A percentile compares a stretch with the other conserved stretches of the same genome.
Evolutionary conservation across 2,888 invertebrate species (phyloP).

Genomic region (Polymixis lichenea): DNA sequence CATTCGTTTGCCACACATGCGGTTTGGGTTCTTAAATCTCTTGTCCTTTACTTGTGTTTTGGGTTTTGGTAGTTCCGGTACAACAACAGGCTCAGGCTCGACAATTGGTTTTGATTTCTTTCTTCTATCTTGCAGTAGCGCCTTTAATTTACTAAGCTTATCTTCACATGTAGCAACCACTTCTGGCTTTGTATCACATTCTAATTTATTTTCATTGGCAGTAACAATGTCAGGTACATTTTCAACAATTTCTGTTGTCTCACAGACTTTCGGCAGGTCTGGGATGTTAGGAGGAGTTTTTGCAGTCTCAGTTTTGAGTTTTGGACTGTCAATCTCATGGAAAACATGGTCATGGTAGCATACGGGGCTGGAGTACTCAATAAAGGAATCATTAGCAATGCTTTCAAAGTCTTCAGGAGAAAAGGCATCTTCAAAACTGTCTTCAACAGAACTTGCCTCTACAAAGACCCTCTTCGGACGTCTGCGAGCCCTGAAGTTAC

Average conservation of each 20-base stretch:
- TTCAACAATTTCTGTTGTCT: slow-evolving; percentile 69
- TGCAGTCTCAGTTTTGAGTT: slow-evolving; percentile 72
- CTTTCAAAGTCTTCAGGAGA: slow-evolving; percentile 79
- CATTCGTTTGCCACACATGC: slow-evolving; percentile 70
- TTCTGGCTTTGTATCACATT: slow-evolving; percentile 63
- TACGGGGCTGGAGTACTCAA: slow-evolving; percentile 75
- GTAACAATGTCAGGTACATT: slow-evolving; percentile 57
- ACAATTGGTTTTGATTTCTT: slow-evolving; percentile 59
- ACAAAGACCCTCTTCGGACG: slow-evolving; percentile 77
- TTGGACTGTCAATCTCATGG: slow-evolving; percentile 73
- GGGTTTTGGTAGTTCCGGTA: slow-evolving; percentile 27
- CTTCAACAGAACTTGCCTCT: slow-evolving; percentile 79
- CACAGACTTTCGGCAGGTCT: slow-evolving; percentile 35
- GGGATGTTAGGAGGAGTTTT: slow-evolving; percentile 44
- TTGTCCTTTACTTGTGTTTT: slow-evolving; percentile 72
- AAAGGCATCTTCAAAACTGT: slow-evolving; percentile 84
- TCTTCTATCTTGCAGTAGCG: slow-evolving; percentile 74
- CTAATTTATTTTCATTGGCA: slow-evolving; percentile 38
- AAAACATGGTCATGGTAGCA: slow-evolving; percentile 72
- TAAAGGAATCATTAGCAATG: slow-evolving; percentile 72
- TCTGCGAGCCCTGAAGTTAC: slow-evolving; percentile 67
- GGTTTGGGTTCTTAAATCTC: slow-evolving; percentile 74
- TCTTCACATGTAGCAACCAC: slow-evolving; percentile 82
- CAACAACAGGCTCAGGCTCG: slow-evolving; percentile 49
- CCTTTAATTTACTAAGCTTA: slow-evolving; percentile 81